Percentiles rank a stretch among this genome's conserved stretches.
phyloP scores from a whole-genome alignment of 1,140 invertebrate genomes.

The Idris sp. region DNA sequence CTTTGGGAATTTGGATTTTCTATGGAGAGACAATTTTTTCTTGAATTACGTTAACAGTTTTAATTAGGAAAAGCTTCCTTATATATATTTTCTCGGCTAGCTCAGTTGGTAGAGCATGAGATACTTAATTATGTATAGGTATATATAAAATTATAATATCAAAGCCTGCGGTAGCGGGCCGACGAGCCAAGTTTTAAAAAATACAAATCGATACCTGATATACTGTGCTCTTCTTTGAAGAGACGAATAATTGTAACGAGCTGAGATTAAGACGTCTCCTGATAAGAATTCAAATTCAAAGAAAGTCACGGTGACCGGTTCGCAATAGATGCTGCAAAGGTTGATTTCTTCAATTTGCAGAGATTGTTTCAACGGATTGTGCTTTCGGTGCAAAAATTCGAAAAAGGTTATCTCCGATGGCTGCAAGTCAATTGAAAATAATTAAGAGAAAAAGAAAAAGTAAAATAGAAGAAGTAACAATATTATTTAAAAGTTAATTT shows the following conservation, averaged over 20 bases:
- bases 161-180: no score
- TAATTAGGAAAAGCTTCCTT: no score
- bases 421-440: not conserved
- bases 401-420: not conserved
- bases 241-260: conserved; percentile 73
- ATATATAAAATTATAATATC: no score
- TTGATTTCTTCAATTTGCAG: conserved; percentile 31
- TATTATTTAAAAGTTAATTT: no score
- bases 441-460: not conserved
- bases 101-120: no score
- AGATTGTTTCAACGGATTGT: conserved; percentile 18
- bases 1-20: no score
- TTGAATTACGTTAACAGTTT: no score
- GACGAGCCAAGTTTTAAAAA: no score
- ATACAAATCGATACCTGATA: not conserved
- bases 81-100: no score
- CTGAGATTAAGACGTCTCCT: conserved; percentile 52
- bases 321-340: conserved; percentile 17
- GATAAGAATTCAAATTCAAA: conserved; percentile 65
- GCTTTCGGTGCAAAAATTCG: not conserved
- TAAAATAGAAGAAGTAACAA: no score
- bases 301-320: conserved; percentile 31
- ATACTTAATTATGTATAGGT: no score
- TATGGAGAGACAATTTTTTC: no score
- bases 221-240: conserved; percentile 43